phyloP scores from a whole-genome alignment of 2,888 invertebrate genomes.

The Trissoscelio sp. region DNA sequence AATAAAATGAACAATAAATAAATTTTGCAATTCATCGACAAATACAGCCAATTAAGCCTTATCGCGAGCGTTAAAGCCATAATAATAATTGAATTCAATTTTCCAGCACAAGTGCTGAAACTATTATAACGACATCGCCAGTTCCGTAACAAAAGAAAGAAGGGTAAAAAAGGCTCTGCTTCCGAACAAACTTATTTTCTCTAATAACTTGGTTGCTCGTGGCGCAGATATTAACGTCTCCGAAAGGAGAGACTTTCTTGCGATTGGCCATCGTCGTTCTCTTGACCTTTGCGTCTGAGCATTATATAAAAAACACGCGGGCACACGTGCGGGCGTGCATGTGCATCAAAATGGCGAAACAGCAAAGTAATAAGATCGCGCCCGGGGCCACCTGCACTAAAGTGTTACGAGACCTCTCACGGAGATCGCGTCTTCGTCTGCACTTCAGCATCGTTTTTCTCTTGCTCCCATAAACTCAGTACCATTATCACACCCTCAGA shows the following conservation, averaged over 20 bases:
- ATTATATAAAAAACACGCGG: slow-evolving; percentile 46
- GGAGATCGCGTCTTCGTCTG: slow-evolving; percentile 63
- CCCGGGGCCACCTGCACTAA: slow-evolving; percentile 65
- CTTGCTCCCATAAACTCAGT: slow-evolving; percentile 47
- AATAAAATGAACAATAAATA: too few relatives aligned
- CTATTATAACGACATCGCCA: slow-evolving; percentile 31
- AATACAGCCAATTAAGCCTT: too few relatives aligned
- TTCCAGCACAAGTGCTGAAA: too few relatives aligned
- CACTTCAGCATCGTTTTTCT: slow-evolving; percentile 58
- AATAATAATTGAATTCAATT: too few relatives aligned
- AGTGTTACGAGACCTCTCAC: slow-evolving; percentile 67
- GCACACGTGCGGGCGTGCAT: slow-evolving; percentile 46
- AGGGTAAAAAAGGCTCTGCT: not conserved
- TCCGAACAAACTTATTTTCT: slow-evolving; percentile 41
- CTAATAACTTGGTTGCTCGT: slow-evolving; percentile 38
- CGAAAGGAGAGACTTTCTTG: slow-evolving; percentile 42
- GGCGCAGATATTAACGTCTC: slow-evolving; percentile 46
- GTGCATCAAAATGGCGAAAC: slow-evolving; percentile 65
- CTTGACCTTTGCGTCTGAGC: slow-evolving; percentile 56
- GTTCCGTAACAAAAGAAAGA: not conserved
- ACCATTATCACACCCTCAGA: too few relatives aligned
- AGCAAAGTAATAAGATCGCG: slow-evolving; percentile 68
- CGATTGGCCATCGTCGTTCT: slow-evolving; percentile 23
- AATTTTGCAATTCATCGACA: too few relatives aligned
- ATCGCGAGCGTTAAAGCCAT: too few relatives aligned